Conservation (phyloP, 1,140 invertebrate genomes). For the Stratiolaelaps scimitus region DNA sequence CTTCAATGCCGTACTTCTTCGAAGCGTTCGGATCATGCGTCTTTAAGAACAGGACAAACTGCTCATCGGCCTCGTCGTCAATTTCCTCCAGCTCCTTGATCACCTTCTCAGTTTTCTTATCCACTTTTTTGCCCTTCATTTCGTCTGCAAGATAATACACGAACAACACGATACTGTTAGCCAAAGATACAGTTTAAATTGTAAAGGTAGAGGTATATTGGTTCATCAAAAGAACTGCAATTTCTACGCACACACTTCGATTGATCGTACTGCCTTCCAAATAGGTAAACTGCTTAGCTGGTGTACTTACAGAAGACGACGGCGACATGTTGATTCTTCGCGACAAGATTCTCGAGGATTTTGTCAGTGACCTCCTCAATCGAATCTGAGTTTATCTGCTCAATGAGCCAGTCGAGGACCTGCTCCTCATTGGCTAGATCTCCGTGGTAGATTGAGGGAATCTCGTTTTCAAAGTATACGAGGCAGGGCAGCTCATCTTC, state of each 20-base stretch:
- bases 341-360: conserved; percentile 69
- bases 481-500: conserved; percentile 37
- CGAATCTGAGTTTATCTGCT: conserved; percentile 76
- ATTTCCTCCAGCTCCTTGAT: conserved; percentile 28
- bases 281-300: not conserved
- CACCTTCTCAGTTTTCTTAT: conserved; percentile 17
- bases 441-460: conserved; percentile 41
- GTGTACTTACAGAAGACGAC: conserved; percentile 72
- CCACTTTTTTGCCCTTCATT: conserved; percentile 22
- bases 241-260: not conserved
- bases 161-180: not conserved
- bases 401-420: conserved; percentile 73
- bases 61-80: conserved; percentile 41
- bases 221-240: no score
- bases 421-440: conserved; percentile 81
- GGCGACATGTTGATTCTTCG: conserved; percentile 81
- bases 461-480: conserved; percentile 39
- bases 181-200: not conserved
- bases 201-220: no score
- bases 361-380: conserved; percentile 90
- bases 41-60: conserved; percentile 59
- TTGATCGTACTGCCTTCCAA: not conserved
- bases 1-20: conserved; percentile 63
- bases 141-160: conserved; percentile 1
- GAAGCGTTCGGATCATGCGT: conserved; percentile 39